Evolutionary conservation across 2,888 invertebrate species (phyloP).

Genomic region (Polietes domitor): DNA sequence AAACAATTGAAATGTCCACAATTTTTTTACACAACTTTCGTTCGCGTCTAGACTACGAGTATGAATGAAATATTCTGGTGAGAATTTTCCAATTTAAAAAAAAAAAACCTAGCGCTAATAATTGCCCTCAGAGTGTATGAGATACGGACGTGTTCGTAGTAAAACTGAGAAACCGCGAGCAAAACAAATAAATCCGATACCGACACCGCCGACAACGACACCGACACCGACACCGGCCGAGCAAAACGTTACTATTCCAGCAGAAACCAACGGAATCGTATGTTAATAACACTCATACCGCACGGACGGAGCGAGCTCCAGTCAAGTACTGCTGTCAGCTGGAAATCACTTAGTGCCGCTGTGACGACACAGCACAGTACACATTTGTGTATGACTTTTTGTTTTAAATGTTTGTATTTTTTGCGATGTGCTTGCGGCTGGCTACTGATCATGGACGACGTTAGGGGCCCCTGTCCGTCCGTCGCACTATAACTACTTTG

Average conservation of each 20-base stretch:
- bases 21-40: slow-evolving; percentile 21
- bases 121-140: neutral
- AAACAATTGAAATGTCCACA: neutral
- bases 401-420: slow-evolving; percentile 3
- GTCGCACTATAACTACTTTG: neutral
- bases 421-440: slow-evolving; percentile 21
- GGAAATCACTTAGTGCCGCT: slow-evolving; percentile 44
- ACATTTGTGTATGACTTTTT: slow-evolving; percentile 44
- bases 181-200: slow-evolving; percentile 16
- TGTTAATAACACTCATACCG: slow-evolving; percentile 38
- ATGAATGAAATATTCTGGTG: slow-evolving; percentile 32
- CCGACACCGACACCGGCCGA: slow-evolving; percentile 8
- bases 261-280: slow-evolving; percentile 13
- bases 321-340: slow-evolving; percentile 49
- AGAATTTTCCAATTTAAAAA: slow-evolving; percentile 39
- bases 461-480: neutral
- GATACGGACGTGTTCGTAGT: slow-evolving; percentile 21
- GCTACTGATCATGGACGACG: neutral
- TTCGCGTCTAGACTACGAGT: slow-evolving; percentile 30
- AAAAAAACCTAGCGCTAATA: neutral
- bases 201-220: neutral
- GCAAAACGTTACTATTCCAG: slow-evolving; percentile 41
- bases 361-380: slow-evolving; percentile 40
- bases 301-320: slow-evolving; percentile 31
- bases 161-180: slow-evolving; percentile 28